Evolutionary conservation across 2,888 invertebrate genomes (phyloP), one percentile per base, ranked within the genome.

Genomic region (Parapristionchus giblindavisi): DNA sequence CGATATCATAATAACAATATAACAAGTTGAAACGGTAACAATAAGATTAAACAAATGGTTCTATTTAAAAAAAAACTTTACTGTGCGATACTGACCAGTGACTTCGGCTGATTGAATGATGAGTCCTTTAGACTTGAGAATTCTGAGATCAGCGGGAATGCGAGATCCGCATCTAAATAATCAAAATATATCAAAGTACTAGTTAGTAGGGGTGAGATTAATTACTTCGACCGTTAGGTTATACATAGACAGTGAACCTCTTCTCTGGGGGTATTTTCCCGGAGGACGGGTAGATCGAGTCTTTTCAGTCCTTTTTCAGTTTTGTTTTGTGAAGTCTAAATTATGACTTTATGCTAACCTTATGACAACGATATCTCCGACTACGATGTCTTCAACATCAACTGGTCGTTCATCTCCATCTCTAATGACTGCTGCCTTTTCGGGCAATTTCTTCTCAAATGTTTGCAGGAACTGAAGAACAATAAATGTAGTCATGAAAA

Each of bases 351-450:
- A n/a, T 58, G 51, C 40, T 32, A 21, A 83, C 83, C 83, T 76
- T 34, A 86, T 80, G 58, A 84, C 81, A 1, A 88, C 82, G 24
- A 88, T 70, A 77, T 88, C 88, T 24, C 88, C 88, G 21, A 88
- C 84, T 0, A 88, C 88, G 27, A 88, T 77, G 34, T 87, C 84
- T 24, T 83, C 85, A 21, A 85, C 81, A n/a, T 75, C 76, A n/a
- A 88, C 78, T 63, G 79, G 81, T 87, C 94, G 90, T 89, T 95
- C 95, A 90, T 95, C 94, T 84, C 95, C 95, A 90, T 96, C 95
- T 85, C 98, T 92, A 87, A 97, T 85, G 14, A 89, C 90, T 38
- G 80, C 74, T 58, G 87, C 79, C 75, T 79, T 83, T 74, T 82
- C 68, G 58, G 83, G 85, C 76, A 87, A 78, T 52, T 85, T 79